phyloP scores from a whole-genome alignment of 2,888 invertebrate species.

The Agrilus cyanescens region DNA sequence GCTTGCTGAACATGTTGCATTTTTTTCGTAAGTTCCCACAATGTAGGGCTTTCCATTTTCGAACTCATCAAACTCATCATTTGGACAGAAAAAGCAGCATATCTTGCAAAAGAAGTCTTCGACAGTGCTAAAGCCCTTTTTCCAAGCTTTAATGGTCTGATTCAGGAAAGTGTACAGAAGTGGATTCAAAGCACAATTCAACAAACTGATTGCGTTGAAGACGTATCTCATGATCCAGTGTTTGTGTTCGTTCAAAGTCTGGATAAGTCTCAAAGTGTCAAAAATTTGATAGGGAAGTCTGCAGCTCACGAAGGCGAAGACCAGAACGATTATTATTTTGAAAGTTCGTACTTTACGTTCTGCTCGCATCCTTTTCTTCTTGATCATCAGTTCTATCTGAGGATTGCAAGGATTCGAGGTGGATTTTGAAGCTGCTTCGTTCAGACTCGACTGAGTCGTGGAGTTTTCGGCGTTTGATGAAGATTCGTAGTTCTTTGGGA shows the following conservation, averaged over 20 bases:
- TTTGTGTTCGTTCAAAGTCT: constrained; percentile 4
- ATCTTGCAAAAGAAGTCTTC: constrained; percentile 28
- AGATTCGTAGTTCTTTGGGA: constrained; percentile 13
- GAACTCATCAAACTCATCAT: constrained; percentile 31
- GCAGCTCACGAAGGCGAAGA: constrained; percentile 41
- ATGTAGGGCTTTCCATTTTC: constrained; percentile 26
- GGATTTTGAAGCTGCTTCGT: constrained; percentile 12
- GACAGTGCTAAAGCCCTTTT: constrained; percentile 16
- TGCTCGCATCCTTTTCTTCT: constrained; percentile 21
- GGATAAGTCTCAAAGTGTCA: constrained; percentile 35
- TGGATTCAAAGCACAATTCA: constrained; percentile 46
- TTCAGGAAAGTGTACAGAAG: constrained; percentile 47
- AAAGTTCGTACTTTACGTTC: constrained; percentile 44
- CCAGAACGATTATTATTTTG: constrained; percentile 42
- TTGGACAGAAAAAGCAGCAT: constrained; percentile 31
- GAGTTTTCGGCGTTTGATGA: constrained; percentile 19
- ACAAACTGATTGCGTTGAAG: constrained; percentile 40
- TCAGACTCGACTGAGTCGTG: constrained; percentile 18
- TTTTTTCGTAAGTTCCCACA: constrained; percentile 11
- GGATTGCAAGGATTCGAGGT: constrained; percentile 1
- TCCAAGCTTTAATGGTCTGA: constrained; percentile 33
- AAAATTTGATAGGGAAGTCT: constrained; percentile 44
- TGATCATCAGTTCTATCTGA: constrained; percentile 7
- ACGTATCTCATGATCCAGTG: constrained; percentile 38
- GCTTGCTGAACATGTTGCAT: constrained; percentile 1